Evolutionary conservation across 2,797 vertebrate species (phyloP).

Genomic region (Epinephelus awoara): DNA sequence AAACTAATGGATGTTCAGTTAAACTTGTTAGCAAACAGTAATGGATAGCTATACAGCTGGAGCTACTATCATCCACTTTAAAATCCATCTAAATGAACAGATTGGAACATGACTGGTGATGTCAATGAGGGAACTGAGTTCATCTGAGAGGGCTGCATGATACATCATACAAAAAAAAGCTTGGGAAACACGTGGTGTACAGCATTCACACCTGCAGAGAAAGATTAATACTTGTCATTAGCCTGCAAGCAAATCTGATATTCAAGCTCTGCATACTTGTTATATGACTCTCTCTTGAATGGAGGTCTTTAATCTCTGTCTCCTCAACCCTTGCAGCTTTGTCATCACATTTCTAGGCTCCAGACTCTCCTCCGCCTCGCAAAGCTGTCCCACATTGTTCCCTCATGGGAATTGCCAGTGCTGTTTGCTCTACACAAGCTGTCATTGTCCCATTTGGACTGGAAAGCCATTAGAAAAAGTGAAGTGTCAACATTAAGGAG

Average conservation of each 20-base stretch:
- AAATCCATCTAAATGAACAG: background rate
- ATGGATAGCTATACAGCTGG: too few species aligned
- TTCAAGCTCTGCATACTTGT: slow-evolving; percentile 2
- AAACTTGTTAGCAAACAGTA: too few species aligned
- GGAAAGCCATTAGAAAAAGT: slow-evolving; percentile 44
- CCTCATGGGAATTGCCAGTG: slow-evolving; percentile 13
- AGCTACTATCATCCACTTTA: background rate
- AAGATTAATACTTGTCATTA: slow-evolving; percentile 8
- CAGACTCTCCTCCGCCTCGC: slow-evolving; percentile 1
- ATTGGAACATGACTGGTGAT: background rate
- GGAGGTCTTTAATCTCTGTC: slow-evolving; percentile 13
- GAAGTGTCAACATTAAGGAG: slow-evolving; percentile 55
- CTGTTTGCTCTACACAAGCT: slow-evolving; percentile 47
- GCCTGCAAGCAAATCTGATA: slow-evolving; percentile 15
- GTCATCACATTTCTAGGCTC: slow-evolving; percentile 30
- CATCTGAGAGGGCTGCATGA: background rate
- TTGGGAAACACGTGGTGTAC: background rate
- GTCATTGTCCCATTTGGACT: slow-evolving; percentile 62
- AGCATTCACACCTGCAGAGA: slow-evolving; percentile 6
- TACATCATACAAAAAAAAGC: background rate
- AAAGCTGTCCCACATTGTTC: slow-evolving; percentile 27
- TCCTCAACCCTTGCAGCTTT: background rate
- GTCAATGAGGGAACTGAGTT: background rate
- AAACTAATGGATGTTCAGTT: too few species aligned
- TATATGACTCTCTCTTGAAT: slow-evolving; percentile 11